These are phyloP conservation scores for Aplysina aerophoba DNA, from an alignment of 37 sponge, comb jelly and placozoan species.

Conservation along the genomic window DNA sequence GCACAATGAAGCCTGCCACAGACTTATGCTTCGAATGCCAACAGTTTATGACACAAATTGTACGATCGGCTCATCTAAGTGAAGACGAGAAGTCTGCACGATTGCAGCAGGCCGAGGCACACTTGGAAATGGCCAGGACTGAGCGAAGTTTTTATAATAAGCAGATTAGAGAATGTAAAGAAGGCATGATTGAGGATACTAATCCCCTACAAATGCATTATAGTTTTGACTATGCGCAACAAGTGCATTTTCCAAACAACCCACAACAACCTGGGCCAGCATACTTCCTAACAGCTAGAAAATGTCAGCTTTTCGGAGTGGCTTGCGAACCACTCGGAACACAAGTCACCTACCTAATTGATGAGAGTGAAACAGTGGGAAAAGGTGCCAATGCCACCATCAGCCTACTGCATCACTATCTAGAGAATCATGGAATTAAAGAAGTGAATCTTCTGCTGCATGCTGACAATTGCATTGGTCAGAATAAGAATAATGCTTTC, in stretches of 20 bases:
- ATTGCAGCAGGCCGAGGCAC: background rate
- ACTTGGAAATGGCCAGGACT: background rate
- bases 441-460: slow-evolving; percentile 11
- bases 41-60: background rate
- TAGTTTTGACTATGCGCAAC: slow-evolving; percentile 53
- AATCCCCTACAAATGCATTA: slow-evolving; percentile 10
- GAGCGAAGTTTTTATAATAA: slow-evolving; percentile 6
- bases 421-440: slow-evolving; percentile 12
- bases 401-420: slow-evolving; percentile 39
- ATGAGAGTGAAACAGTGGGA: slow-evolving; percentile 40
- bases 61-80: slow-evolving; percentile 14
- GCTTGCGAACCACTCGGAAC: background rate
- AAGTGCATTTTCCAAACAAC: background rate
- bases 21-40: slow-evolving; percentile 31
- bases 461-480: slow-evolving; percentile 32
- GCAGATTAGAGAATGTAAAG: slow-evolving; percentile 9
- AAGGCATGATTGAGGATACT: background rate
- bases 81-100: slow-evolving; percentile 33
- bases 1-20: background rate
- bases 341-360: slow-evolving; percentile 45
- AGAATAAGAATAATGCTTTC: slow-evolving; percentile 38
- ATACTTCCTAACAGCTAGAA: slow-evolving; percentile 33
- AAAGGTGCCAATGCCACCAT: slow-evolving; percentile 40
- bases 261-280: slow-evolving; percentile 53
- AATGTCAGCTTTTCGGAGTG: slow-evolving; percentile 36